Base-by-base conservation (phyloP, 2,888 invertebrate genomes). In the Lasioglossum figueresi region DNA sequence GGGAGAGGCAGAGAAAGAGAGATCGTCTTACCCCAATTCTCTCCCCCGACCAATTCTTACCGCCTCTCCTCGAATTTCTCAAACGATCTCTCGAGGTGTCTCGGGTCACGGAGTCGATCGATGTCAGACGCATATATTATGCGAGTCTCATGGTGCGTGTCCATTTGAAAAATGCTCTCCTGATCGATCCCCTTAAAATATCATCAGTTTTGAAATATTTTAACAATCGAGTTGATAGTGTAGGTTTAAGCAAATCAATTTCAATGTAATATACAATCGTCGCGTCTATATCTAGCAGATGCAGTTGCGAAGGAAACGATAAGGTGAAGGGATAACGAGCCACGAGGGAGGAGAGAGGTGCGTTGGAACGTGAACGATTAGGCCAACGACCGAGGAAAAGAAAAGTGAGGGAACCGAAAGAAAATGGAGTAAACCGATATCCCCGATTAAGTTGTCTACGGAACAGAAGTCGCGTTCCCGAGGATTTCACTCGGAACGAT, bases 401-500 rank as follows among this genome's bases (percentile, higher is more conserved):
- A 59, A 59, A 59, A 59, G n/a, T 27, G 27, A 43, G 3, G 16
- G 56, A 31, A 34, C 37, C 16, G 12, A 14, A 23, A 34, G 3
- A 12, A 31, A 37, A 37, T 27, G 23, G n/a, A 19, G 43, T 8
- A 37, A 23, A 80, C 78, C 48, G 48, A 48, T 48, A 6, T 23
- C 48, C 19, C 48, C 48, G 48, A 48, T 48, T 48, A 48, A 48
- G 68, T 76, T 48, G 72, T 73, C 82, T 79, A 83, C 72, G 37
- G 79, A 84, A 82, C 79, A 76, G 40, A 48, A 81, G 78, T 77
- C 81, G 75, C 79, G 79, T 66, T 72, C 76, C 27, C 59, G 82
- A 82, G 82, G 82, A 79, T 84, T 82, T 79, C 76, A 45, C 71
- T 71, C 34, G 76, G 80, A 77, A 78, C 63, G 83, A 80, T 78